Base-by-base conservation (phyloP, 2,888 invertebrate genomes). In the Drosophila trichaetosa region DNA sequence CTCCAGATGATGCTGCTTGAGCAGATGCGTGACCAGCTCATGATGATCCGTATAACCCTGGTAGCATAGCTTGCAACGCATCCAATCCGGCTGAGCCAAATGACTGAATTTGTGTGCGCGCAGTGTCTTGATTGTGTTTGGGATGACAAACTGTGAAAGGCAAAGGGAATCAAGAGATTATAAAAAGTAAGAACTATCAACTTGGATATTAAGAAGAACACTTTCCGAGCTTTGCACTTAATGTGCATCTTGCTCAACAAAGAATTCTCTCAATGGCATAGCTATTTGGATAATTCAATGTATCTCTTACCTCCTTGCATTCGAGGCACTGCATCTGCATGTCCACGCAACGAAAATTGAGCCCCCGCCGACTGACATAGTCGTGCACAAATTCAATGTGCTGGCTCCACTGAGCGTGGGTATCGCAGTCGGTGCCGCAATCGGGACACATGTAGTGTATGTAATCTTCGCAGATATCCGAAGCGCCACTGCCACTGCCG, bases 371-470 rank as follows among this genome's bases (percentile, higher is more conserved):
- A 5, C 91, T 87, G 10, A 90, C 89, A 58, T 89, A 91, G 53
- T 91, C 90, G 59, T 91, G 91, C 5, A 90, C 91, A 49, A 84
- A 89, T 53, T 91, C 91, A 61, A 92, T 90, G 59, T 91, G 91
- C 56, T 91, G 91, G 29, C 81, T 87, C 91, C 91, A 91, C 54
- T 92, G 91, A 4, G 80, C 79, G 24, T 86, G 83, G 0, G 85
- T 89, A 11, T 84, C 87, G 59, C 91, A 91, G n/a, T 92, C 92
- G 13, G 84, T 81, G 8, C 85, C 86, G 56, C 91, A 91, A 38
- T 92, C 90, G 0, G 91, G 92, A 48, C 91, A 91, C 73, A 85
- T 89, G 52, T 90, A 91, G 34, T 91, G 80, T 54, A 91, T 87
- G 48, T 91, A 91, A 52, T 91, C 91, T 58, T 91, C 91, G 46